Evolutionary conservation across 1,140 invertebrate genomes (phyloP), one percentile per base, ranked within the genome.

Genomic region (Mactra quadrangularis): DNA sequence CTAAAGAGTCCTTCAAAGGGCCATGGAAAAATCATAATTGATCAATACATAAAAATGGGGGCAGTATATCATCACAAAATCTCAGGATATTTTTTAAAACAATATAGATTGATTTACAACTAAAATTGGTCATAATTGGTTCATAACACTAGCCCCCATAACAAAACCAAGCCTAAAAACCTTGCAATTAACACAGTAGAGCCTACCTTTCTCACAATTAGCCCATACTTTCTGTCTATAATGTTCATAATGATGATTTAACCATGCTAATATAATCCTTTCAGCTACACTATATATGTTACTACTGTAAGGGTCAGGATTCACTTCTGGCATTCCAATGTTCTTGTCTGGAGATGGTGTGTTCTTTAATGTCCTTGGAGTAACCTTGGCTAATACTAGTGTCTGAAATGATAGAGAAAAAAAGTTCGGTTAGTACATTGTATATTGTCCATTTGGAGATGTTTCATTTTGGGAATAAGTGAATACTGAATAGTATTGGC

Each of bases 181-280:
- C n/a, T n/a, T n/a, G n/a, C n/a, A n/a, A n/a, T n/a, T n/a, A n/a
- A n/a, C n/a, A n/a, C n/a, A n/a, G n/a, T n/a, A n/a, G n/a, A n/a
- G n/a, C n/a, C n/a, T 31, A 90, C 91, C 90, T 87, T 91, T 90
- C 3, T 78, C 41, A 77, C 87, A 88, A 64, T 89, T 86, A 27
- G 86, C 57, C 93, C 93, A 93, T 38, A 93, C 87, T 22, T 83
- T 70, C 27, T 88, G 78, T 50, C 92, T 86, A 83, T 92, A 90
- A 19, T 90, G 88, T 82, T 92, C 92, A 87, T 93, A 93, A 55
- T 89, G 84, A 74, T 92, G 90, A 82, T 93, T 93, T 19, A 93
- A 81, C 93, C 93, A 93, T n/a, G 92, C 82, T 29, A 93, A 82
- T 0, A 93, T 59, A 53, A 93, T 93, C 59, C 92, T 87, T 84